Evolutionary conservation across 2,113 vertebrate species (phyloP), one percentile per base, ranked within the genome.

Genomic region (Apeltes quadracus): DNA sequence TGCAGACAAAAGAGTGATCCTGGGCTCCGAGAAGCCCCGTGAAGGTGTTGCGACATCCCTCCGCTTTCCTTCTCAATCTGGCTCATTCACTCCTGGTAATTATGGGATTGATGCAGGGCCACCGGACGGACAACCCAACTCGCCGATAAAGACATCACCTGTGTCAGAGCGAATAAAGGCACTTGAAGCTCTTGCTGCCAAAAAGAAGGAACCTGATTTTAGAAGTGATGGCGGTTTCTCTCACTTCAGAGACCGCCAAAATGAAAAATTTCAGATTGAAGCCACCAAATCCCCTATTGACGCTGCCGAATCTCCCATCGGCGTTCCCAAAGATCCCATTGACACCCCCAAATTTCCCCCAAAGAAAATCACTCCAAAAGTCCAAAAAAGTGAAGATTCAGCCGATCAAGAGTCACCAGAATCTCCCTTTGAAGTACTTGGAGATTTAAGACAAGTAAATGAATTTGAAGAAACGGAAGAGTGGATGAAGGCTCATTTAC

Each of bases 351-450:
- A 87, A 64, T 73, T 83, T 41, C 83, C 85, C 54, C 66, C 63
- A 63, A 76, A 72, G 12, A 64, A 83, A 5, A 67, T n/a, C 0
- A 29, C 32, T 11, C 82, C 82, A 48, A 69, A 59, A 50, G 27
- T 81, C 57, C 86, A 86, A 75, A 90, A 87, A 58, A 91, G 50
- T 59, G 79, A 71, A 39, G 38, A 70, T 18, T 84, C 84, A 8
- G 62, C 69, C 54, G 91, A 89, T 43, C 84, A 76, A 61, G 94
- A 95, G 32, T 96, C 95, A 16, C 96, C 95, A 2, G 95, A 95
- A 48, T 97, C 95, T 11, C 96, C 96, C 0, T 96, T 96, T 84
- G 96, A 97, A 84, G 92, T 95, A 36, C 93, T 96, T 85, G 90
- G 92, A 69, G 95, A 96, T 72, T 82, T 77, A 27, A 87, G 74